phyloP scores from a whole-genome alignment of 2,113 vertebrate species.

The Ageneiosus marmoratus region DNA sequence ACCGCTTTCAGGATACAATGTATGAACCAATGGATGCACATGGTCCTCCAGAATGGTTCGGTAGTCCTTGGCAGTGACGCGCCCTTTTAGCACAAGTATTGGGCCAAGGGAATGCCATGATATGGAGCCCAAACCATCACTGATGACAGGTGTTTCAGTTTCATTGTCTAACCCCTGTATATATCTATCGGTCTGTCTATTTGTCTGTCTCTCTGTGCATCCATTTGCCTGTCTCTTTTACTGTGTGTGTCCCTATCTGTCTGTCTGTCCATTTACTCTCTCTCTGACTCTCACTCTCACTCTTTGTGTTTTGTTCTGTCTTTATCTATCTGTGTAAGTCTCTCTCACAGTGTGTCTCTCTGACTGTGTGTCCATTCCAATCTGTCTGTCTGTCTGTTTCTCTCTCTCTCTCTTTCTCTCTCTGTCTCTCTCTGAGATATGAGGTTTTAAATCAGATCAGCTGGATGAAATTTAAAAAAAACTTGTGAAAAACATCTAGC shows the following conservation, averaged over 20 bases:
- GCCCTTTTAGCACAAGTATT: too few species aligned
- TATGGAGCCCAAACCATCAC: too few species aligned
- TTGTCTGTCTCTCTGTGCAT: constrained; percentile 27
- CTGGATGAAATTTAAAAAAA: neutral
- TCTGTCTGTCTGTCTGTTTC: neutral
- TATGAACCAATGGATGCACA: too few species aligned
- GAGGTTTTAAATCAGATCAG: neutral
- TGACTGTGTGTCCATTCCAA: neutral
- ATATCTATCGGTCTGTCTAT: constrained; percentile 29
- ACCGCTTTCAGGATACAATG: too few species aligned
- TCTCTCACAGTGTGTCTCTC: neutral
- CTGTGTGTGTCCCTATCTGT: constrained; percentile 10
- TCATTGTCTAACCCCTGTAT: neutral
- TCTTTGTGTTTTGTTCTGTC: constrained; percentile 12
- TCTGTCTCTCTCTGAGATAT: constrained; percentile 23
- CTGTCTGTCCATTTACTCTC: constrained; percentile 7
- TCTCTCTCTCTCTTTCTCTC: constrained; percentile 26
- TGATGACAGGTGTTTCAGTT: too few species aligned
- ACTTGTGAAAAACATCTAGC: neutral
- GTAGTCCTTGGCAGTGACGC: too few species aligned
- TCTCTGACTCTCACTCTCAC: constrained; percentile 26
- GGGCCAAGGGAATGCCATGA: too few species aligned
- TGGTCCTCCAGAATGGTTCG: too few species aligned
- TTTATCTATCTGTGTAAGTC: neutral
- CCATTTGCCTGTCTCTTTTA: constrained; percentile 18